Evolutionary conservation across 2,113 vertebrate species (phyloP), one percentile per base, ranked within the genome.

Genomic region (Oxygymnocypris stewartii): DNA sequence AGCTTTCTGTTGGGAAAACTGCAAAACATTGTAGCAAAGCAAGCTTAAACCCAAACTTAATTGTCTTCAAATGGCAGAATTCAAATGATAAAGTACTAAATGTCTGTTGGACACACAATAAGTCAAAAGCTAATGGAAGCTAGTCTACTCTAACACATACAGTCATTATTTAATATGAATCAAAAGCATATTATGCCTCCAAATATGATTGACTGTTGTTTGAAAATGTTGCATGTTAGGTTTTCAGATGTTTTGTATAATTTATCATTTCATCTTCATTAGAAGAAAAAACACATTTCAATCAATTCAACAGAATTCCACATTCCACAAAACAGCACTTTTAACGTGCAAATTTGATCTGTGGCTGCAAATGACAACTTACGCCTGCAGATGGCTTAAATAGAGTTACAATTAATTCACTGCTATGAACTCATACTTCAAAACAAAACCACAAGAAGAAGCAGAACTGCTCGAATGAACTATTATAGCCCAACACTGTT

Each of bases 1-100:
- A n/a, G 86, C 67, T 49, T 87, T 65, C 84, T 31, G 77, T 49
- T 86, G 44, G 61, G 84, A 87, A 86, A 47, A 75, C 78, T 81
- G 63, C 44, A 49, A 47, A 80, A 74, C 35, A 61, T 78, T 54
- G 54, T 13, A 78, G 25, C 28, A 49, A 49, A 54, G 74, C 7
- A 28, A 77, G 14, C 47, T 51, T 77, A 57, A 57, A 35, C 23
- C 37, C 59, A 81, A 67, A 47, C 23, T 25, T 80, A 80, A 44
- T 18, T 47, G 75, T 6, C 13, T 76, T 76, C n/a, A 49, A 49
- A 76, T n/a, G 40, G 9, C 2, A 16, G 28, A 49, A 76, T 25
- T 49, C 13, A 0, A 76, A 28, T 81, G 1, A 20, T 25, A 40
- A 59, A 79, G 20, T 37, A 79, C 20, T 7, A 3, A 79, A 25